Evolutionary conservation across 2,888 invertebrate species (phyloP).

Genomic region (Sacculina carcini): DNA sequence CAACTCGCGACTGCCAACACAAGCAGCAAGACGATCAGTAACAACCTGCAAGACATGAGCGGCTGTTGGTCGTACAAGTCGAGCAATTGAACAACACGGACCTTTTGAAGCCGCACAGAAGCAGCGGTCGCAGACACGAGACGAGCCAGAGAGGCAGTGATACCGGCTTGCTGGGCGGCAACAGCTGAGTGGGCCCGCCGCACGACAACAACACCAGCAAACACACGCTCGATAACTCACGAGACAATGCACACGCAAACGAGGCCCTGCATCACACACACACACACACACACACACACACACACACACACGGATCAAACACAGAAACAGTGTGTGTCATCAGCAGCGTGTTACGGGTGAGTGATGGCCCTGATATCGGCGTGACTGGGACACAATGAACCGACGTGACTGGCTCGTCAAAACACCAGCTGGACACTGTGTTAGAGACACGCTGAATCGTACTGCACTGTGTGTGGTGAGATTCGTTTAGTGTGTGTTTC

Average conservation of each 20-base stretch:
- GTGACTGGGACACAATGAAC: conserved; percentile 38
- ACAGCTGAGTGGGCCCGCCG: conserved; percentile 37
- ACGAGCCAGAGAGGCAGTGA: conserved; percentile 23
- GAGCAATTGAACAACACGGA: conserved; percentile 13
- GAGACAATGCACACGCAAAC: conserved; percentile 32
- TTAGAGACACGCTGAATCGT: too few relatives aligned
- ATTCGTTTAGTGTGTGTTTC: too few relatives aligned
- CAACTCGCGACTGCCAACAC: conserved; percentile 15
- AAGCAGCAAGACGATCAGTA: conserved; percentile 17
- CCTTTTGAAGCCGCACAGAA: conserved; percentile 30
- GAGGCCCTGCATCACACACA: conserved; percentile 32
- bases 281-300: conserved; percentile 29
- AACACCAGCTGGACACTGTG: too few relatives aligned
- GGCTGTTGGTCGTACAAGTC: conserved; percentile 20
- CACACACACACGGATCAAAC: conserved; percentile 32
- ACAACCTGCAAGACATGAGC: conserved; percentile 14
- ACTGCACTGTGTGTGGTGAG: too few relatives aligned
- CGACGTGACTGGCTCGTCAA: conserved; percentile 38
- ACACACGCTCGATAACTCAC: conserved; percentile 29
- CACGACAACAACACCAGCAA: conserved; percentile 36
- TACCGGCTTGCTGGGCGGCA: conserved; percentile 27
- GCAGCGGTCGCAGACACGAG: conserved; percentile 27
- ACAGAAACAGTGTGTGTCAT: conserved; percentile 30
- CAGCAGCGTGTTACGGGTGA: conserved; percentile 32
- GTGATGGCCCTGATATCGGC: conserved; percentile 25